Evolutionary conservation across 2,113 vertebrate species (phyloP), one percentile per base, ranked within the genome.

Genomic region (Carassius carassius): DNA sequence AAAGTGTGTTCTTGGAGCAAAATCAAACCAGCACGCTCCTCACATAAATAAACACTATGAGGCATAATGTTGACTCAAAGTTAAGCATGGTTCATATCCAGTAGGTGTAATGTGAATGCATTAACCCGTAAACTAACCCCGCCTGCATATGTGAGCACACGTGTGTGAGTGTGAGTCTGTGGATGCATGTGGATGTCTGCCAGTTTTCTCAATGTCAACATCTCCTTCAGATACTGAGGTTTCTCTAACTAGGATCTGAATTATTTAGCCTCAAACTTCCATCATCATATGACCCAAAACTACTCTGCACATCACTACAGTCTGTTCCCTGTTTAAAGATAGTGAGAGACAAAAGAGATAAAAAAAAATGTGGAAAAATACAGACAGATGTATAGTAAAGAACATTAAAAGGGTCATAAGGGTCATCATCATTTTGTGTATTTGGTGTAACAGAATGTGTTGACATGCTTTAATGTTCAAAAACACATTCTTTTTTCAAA

Each of bases 231-330:
- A 67, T 72, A 21, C 73, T 69, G 37, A 85, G 84, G 69, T 81
- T 85, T 84, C 78, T 63, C 65, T 84, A 65, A 75, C 63, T 62
- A 56, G 21, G 37, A 60, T 84, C 73, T 88, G 73, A 84, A 88
- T 86, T 84, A 88, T 86, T 84, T 37, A 88, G 62, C n/a, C 72
- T 67, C 65, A 75, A 69, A 72, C 78, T 79, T 88, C 78, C 80
- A 88, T 81, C 84, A 86, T 78, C 72, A 77, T 80, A 77, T 70
- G 83, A 85, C 75, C 83, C 76, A 44, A 79, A 85, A 78, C 76
- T 56, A 63, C 65, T 82, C 41, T 78, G 23, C 63, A 77, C 72
- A 82, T 86, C 78, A 73, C 78, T n/a, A 77, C 23, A 56, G 35
- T 69, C 56, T 37, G 70, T 86, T 86, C 79, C 78, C 54, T 51